Conservation (phyloP, 1,140 invertebrate genomes). For the Trichonephila clavata region DNA sequence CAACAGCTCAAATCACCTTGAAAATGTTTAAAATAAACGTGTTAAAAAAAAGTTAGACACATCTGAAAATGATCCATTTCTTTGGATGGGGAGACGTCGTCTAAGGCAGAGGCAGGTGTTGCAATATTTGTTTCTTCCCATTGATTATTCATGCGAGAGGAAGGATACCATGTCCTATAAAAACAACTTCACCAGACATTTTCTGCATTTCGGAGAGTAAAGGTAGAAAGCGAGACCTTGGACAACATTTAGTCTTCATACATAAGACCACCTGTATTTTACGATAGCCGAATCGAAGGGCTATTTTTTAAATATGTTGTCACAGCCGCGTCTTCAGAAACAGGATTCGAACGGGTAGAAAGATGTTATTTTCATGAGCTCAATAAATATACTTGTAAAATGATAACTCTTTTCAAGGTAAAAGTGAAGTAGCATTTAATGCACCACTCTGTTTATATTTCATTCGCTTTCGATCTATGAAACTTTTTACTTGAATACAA, state of each 20-base stretch:
- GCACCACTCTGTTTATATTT: neutral
- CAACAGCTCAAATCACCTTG: no score
- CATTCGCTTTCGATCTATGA: neutral
- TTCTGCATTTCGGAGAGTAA: slow-evolving; percentile 57
- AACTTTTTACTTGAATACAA: no score
- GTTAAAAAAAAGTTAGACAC: no score
- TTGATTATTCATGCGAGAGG: slow-evolving; percentile 48
- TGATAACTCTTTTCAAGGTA: neutral
- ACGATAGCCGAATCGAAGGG: slow-evolving; percentile 24
- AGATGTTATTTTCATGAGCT: neutral
- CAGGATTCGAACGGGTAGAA: slow-evolving; percentile 8
- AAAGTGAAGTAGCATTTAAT: neutral
- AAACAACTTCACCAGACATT: slow-evolving; percentile 32
- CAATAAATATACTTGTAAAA: neutral
- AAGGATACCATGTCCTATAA: slow-evolving; percentile 24
- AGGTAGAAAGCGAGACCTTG: slow-evolving; percentile 54
- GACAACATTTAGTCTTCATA: neutral
- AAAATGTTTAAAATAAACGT: no score
- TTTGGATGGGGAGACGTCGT: neutral
- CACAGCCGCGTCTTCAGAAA: slow-evolving; percentile 9
- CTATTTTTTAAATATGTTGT: slow-evolving; percentile 53
- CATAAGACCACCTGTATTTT: slow-evolving; percentile 47
- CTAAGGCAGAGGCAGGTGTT: slow-evolving; percentile 13
- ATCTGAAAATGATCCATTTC: no score
- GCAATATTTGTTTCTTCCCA: slow-evolving; percentile 52